Conservation (phyloP, 2,797 vertebrate genomes). For the Microctenopoma stevenorrisi region DNA sequence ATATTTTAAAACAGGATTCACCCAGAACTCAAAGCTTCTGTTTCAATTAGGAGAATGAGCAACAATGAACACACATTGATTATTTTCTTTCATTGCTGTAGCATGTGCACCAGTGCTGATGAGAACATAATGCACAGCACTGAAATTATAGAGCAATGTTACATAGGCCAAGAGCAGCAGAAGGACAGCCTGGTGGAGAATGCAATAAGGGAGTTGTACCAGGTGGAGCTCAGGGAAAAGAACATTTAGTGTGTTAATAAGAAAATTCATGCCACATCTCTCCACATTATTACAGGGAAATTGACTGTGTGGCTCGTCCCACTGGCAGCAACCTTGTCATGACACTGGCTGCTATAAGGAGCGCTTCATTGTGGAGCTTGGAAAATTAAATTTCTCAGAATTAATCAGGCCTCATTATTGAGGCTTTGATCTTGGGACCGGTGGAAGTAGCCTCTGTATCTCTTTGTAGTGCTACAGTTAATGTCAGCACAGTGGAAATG, state of each 20-base stretch:
- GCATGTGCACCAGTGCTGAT: constrained; percentile 38
- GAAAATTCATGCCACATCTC: constrained; percentile 43
- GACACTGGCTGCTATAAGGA: constrained; percentile 24
- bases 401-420: constrained; percentile 66
- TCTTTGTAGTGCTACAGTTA: constrained; percentile 55
- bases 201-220: constrained; percentile 31
- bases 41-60: constrained; percentile 11
- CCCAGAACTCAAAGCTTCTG: background rate
- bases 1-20: background rate
- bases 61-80: constrained; percentile 8
- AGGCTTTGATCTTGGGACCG: constrained; percentile 62
- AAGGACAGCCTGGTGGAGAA: constrained; percentile 31
- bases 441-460: constrained; percentile 36
- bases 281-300: constrained; percentile 53
- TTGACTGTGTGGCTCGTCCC: constrained; percentile 26
- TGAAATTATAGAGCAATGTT: constrained; percentile 35
- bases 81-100: constrained; percentile 1
- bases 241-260: constrained; percentile 47
- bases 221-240: constrained; percentile 8
- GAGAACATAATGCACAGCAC: constrained; percentile 36
- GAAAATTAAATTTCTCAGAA: constrained; percentile 64
- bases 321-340: constrained; percentile 36
- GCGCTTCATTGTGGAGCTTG: constrained; percentile 34
- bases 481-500: constrained; percentile 56
- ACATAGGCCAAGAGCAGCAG: constrained; percentile 6